Evolutionary conservation across 2,888 invertebrate genomes (phyloP).

Genomic region (Polymixis flavicincta): DNA sequence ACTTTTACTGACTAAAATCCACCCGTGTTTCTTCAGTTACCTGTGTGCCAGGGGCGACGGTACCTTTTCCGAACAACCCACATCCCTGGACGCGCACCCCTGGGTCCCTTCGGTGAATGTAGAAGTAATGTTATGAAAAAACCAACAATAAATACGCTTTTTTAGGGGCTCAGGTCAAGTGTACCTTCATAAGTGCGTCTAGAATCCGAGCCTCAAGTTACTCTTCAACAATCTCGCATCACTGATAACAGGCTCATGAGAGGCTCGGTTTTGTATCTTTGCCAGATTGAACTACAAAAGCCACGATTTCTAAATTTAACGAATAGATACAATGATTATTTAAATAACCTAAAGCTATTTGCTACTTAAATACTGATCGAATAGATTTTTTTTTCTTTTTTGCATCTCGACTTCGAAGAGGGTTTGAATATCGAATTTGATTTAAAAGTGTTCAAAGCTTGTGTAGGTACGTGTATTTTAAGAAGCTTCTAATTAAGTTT

Average conservation of each 20-base stretch:
- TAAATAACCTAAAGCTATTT: background rate
- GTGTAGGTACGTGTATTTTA: background rate
- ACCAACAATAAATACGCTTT: background rate
- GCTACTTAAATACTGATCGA: background rate
- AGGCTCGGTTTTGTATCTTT: conserved; percentile 39
- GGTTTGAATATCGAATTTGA: background rate
- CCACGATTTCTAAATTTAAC: conserved; percentile 15
- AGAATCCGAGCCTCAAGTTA: conserved; percentile 49
- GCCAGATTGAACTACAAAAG: conserved; percentile 17
- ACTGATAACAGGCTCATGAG: conserved; percentile 55
- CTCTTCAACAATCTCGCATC: conserved; percentile 66
- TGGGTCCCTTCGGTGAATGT: background rate
- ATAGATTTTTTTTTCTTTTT: background rate
- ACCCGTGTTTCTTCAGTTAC: too few relatives aligned
- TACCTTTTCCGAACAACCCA: too few relatives aligned
- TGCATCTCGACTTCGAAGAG: background rate
- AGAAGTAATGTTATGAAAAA: background rate
- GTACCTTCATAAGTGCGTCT: conserved; percentile 55
- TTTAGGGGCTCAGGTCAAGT: conserved; percentile 35
- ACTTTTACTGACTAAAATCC: too few relatives aligned
- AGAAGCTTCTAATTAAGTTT: background rate
- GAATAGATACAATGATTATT: background rate
- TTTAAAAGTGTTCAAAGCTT: background rate
- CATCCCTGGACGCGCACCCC: too few relatives aligned
- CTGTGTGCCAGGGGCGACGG: too few relatives aligned